Conservation (phyloP, 2,888 invertebrate genomes). For the Copidosoma aretas region DNA sequence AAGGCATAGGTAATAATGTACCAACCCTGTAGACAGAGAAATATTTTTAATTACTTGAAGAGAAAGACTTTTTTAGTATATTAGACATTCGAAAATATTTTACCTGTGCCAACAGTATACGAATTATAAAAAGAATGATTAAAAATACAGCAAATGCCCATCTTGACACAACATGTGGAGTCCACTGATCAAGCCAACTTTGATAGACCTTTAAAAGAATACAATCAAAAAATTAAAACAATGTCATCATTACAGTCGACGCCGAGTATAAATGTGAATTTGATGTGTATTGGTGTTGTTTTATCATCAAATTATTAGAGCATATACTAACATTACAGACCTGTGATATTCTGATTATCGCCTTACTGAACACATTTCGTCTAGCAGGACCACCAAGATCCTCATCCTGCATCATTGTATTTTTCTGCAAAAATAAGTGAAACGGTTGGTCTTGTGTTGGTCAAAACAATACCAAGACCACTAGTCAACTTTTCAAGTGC, state of each 20-base stretch:
- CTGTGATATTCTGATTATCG: constrained; percentile 74
- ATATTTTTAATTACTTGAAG: background rate
- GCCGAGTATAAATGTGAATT: background rate
- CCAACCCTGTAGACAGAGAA: constrained; percentile 82
- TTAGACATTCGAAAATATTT: constrained; percentile 48
- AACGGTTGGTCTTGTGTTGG: constrained; percentile 22
- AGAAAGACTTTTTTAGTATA: background rate
- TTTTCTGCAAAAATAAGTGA: constrained; percentile 39
- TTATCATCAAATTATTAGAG: constrained; percentile 11
- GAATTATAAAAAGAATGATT: constrained; percentile 76
- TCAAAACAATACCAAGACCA: too few relatives aligned
- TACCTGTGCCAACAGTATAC: constrained; percentile 85
- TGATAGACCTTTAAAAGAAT: constrained; percentile 73
- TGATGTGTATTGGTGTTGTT: background rate
- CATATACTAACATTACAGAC: constrained; percentile 52
- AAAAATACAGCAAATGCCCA: constrained; percentile 79
- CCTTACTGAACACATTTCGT: constrained; percentile 72
- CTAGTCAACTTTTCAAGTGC: too few relatives aligned
- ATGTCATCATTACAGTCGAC: background rate
- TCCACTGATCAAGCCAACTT: constrained; percentile 84
- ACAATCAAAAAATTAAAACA: constrained; percentile 17
- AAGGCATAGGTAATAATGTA: constrained; percentile 99
- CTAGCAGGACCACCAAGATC: constrained; percentile 70
- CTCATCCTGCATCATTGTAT: constrained; percentile 74
- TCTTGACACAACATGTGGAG: constrained; percentile 80